Conservation (phyloP, 2,888 invertebrate species). For the Yponomeuta malinellus region DNA sequence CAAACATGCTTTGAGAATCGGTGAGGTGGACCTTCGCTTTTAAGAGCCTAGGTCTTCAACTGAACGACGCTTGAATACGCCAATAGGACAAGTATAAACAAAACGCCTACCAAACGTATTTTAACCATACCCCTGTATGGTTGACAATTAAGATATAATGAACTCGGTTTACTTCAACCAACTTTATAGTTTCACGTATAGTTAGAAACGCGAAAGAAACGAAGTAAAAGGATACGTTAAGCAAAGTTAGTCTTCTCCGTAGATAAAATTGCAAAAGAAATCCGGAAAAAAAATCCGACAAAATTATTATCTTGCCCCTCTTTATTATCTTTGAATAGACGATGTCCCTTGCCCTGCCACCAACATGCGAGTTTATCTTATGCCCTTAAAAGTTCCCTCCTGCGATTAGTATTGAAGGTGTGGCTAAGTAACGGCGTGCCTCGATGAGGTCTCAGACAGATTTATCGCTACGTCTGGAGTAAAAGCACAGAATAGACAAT, state of each 20-base stretch:
- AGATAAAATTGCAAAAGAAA: neutral
- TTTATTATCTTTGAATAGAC: conserved; percentile 15
- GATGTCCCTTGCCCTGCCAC: conserved; percentile 26
- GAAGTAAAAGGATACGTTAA: neutral
- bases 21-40: no score
- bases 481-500: neutral
- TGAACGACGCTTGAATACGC: no score
- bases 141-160: no score
- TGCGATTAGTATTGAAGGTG: conserved; percentile 43
- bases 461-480: neutral
- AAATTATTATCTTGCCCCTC: neutral
- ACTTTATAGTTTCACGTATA: no score
- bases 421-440: conserved; percentile 23
- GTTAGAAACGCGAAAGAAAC: no score
- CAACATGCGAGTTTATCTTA: conserved; percentile 35
- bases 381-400: conserved; percentile 46
- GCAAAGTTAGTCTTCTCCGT: neutral
- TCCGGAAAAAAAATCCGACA: neutral
- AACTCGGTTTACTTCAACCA: no score
- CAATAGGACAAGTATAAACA: no score
- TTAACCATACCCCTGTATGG: no score
- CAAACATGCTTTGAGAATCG: no score
- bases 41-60: no score
- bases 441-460: conserved; percentile 8
- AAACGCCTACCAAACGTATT: no score